Base-by-base conservation (phyloP, 2,797 vertebrate species). In the Bovichtus diacanthus region DNA sequence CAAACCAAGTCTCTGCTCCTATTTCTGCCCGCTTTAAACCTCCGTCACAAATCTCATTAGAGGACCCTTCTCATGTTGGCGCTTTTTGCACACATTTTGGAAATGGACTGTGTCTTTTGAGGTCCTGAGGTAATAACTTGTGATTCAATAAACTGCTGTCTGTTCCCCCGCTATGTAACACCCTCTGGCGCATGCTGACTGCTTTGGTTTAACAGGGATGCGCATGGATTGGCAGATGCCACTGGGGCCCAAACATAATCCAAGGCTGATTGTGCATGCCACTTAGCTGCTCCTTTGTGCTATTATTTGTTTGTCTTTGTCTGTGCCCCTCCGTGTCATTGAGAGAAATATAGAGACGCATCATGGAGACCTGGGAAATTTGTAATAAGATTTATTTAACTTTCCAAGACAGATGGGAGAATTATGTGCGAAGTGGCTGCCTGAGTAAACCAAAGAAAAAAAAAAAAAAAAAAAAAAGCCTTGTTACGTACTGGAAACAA, bases 261-360 rank as follows among this genome's bases (percentile, higher is more conserved):
- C 54, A 46, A 70, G 73, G 72, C 85, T 90, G 79, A 86, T 88
- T 87, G 60, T 90, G 91, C 92, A 92, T 92, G 89, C 84, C 68
- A 29, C 74, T 78, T 67, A 49, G 80, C 83, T 74, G 34, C 56
- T 84, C 60, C 67, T 84, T 65, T 78, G 62, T 66, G 69, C 80
- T 87, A 69, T 88, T 72, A 65, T 82, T 74, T 89, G 74, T 89
- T 85, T 91, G 73, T 88, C 71, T 82, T 76, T 86, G 80, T 87
- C 49, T 6, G 31, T 81, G 74, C 87, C 69, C n/a, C 70, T 68
- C 58, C 12, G 1, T 82, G 65, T 70, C 74, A 78, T 70, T 69
- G 2, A 65, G 82, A 78, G 77, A 84, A 87, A 86, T 87, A 59
- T 78, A 73, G 56, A 27, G n/a, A 59, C 74, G 85, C 60, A 61